Conservation (phyloP, 2,113 vertebrate genomes). For the Rostratula benghalensis region DNA sequence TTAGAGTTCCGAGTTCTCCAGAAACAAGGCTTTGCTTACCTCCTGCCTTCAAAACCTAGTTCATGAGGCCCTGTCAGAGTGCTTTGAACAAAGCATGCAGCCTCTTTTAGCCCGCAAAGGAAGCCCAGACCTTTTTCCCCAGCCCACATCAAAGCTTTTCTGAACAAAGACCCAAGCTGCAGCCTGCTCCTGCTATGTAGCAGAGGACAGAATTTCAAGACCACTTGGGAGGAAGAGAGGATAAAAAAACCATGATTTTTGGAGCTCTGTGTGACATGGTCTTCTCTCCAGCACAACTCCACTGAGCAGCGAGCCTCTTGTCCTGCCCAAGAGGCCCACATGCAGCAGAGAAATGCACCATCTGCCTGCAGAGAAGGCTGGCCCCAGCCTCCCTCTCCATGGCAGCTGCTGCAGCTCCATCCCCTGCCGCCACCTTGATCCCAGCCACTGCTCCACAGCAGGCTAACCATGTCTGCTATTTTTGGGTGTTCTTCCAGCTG, state of each 20-base stretch:
- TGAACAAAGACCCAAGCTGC: neutral
- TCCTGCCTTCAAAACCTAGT: neutral
- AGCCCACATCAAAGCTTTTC: neutral
- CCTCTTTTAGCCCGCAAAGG: neutral
- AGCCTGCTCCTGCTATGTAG: neutral
- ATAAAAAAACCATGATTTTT: neutral
- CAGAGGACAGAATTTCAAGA: neutral
- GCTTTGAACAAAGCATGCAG: neutral
- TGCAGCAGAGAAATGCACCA: neutral
- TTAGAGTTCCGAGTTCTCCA: neutral
- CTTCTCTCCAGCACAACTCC: neutral
- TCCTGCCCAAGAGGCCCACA: neutral
- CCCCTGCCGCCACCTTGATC: neutral
- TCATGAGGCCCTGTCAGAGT: neutral
- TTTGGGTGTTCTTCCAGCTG: constrained; percentile 36
- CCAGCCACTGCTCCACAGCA: neutral
- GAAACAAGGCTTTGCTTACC: neutral
- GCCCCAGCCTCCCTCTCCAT: neutral
- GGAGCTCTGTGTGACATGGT: neutral
- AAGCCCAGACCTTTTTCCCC: neutral
- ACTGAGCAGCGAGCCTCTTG: neutral
- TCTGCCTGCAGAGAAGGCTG: neutral
- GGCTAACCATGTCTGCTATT: neutral
- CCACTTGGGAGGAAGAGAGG: neutral
- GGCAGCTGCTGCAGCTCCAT: neutral